Evolutionary conservation across 2,113 vertebrate species (phyloP), one percentile per base, ranked within the genome.

Genomic region (Ammospiza nelsoni): DNA sequence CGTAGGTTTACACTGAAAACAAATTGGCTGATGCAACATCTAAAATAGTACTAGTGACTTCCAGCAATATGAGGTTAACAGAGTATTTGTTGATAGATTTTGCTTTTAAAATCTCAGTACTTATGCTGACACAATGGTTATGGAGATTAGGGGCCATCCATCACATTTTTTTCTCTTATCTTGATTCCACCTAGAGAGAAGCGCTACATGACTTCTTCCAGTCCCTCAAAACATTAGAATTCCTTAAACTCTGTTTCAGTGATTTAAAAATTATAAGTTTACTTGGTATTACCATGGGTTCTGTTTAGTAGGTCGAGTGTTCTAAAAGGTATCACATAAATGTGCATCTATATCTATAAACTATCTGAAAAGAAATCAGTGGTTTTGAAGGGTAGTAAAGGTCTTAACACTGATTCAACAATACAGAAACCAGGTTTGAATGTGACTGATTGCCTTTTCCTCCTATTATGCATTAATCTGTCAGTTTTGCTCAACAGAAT

Each of bases 381-480:
- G 9, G 62, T 74, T 95, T 73, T 84, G 33, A 66, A 91, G 17
- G 14, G 5, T 51, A 54, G 1, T 52, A 71, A 87, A 89, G 52
- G 15, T 63, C 35, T 72, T 67, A 48, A 87, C 27, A 67, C 33
- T 80, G 28, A 83, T 54, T 95, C 52, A 83, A 17, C 25, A 52
- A 93, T 63, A 74, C 57, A 91, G 67, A 94, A 94, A 71, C 54
- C 58, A 79, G 55, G 59, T 77, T 74, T 63, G 25, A 92, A 82
- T 41, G 41, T 25, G 22, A 49, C 15, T 66, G 43, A 73, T 74
- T 13, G 2, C 52, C n/a, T 87, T 89, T 61, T 85, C 61, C 51
- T 93, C 41, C 46, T 58, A 58, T 87, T 88, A 59, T 54, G 35
- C 46, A 54, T 21, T 95, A 51, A 88, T 69, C 24, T 95, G 35